Evolutionary conservation across 2,113 vertebrate genomes (phyloP), one percentile per base, ranked within the genome.

Genomic region (Tichodroma muraria): DNA sequence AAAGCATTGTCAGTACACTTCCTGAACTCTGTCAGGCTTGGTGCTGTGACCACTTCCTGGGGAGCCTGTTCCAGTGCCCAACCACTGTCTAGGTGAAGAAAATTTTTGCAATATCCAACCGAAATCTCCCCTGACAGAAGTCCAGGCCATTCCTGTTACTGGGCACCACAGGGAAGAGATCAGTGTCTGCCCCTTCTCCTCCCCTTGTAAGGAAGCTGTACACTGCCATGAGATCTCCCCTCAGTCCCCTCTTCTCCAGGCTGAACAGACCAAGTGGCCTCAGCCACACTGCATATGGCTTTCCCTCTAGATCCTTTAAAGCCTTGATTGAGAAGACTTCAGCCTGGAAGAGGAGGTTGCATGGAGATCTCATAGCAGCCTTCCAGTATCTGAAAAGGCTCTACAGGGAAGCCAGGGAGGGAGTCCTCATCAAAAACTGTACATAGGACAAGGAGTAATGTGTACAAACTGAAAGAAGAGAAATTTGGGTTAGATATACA

Each of bases 1-100:
- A 80, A 17, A 42, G 21, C 35, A 33, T 6, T 42, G 27, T 27
- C 57, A 14, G 18, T 10, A 31, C 0, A 0, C 19, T 66, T 59
- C 77, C 28, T 38, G 33, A 88, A 45, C 10, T 66, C 52, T 52
- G 19, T 9, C 13, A 73, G 23, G 23, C 16, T 52, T 52, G 22
- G 44, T 2, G 35, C 27, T 50, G 21, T 57, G 25, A 72, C 10
- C 33, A 50, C 59, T 65, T 7, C 31, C 6, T 64, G 14, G 10
- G 31, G 10, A 73, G 15, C 28, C 37, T 44, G 10, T 24, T 52
- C 8, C 42, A 57, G 31, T 4, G 6, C 13, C 10, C 60, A 65
- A 19, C 3, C 37, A 52, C 6, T 6, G 10, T 20, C 60, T 52
- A 25, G 13, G 15, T 52, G 18, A 66, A 37, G 23, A 66, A 73